These are phyloP conservation scores for Diadegma fenestrale DNA, from an alignment of 2,888 invertebrate genomes.

Conservation along the genomic window DNA sequence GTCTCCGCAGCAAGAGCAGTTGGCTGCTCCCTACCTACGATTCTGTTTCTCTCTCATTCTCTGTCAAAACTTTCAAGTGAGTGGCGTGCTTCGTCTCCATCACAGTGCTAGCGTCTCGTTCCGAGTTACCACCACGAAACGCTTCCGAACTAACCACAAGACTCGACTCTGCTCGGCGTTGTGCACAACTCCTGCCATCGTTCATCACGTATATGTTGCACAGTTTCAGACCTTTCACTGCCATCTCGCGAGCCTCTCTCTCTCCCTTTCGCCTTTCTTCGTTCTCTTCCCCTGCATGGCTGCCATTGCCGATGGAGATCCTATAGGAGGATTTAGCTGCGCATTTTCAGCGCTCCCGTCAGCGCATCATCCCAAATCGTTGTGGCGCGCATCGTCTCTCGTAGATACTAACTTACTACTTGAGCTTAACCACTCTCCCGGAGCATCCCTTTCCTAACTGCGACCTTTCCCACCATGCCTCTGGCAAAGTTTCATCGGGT, in stretches of 20 bases:
- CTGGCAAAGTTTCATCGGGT: constrained; percentile 71
- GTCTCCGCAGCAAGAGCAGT: constrained; percentile 4
- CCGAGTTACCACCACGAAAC: constrained; percentile 71
- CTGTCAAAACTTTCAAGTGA: constrained; percentile 74
- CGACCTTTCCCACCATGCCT: constrained; percentile 52
- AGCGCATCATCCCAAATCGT: constrained; percentile 58
- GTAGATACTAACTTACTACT: constrained; percentile 42
- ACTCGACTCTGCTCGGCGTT: constrained; percentile 66
- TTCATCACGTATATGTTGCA: constrained; percentile 59
- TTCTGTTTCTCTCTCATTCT: constrained; percentile 65
- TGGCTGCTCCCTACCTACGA: constrained; percentile 32
- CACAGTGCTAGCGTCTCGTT: constrained; percentile 71
- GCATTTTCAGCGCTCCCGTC: constrained; percentile 59
- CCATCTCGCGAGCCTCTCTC: background rate
- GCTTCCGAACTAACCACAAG: constrained; percentile 73
- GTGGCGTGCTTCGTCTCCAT: constrained; percentile 76
- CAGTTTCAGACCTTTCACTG: constrained; percentile 58
- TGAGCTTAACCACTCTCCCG: constrained; percentile 38
- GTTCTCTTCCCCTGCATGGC: constrained; percentile 26
- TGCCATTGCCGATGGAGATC: constrained; percentile 37
- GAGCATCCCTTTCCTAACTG: constrained; percentile 46
- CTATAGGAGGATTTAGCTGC: constrained; percentile 41
- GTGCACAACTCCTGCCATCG: constrained; percentile 66
- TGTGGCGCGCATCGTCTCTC: constrained; percentile 58
- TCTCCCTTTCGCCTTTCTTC: constrained; percentile 7